These are phyloP conservation scores for Trissolcus japonicus DNA, from an alignment of 2,888 invertebrate species.

Conservation along the genomic window DNA sequence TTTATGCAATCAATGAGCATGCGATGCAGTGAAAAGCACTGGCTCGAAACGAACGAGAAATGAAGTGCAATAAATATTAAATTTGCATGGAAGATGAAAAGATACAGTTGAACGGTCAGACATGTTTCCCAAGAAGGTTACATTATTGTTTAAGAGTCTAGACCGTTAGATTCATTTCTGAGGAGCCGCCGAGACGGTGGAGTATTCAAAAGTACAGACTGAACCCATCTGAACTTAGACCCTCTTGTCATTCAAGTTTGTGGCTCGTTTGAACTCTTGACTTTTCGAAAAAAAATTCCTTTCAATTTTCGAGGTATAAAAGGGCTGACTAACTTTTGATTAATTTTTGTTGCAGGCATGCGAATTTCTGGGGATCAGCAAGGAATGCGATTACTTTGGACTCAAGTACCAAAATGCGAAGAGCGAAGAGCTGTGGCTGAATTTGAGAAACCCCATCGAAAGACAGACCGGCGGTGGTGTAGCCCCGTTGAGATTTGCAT, in stretches of 20 bases:
- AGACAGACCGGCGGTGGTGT: slow-evolving; percentile 84
- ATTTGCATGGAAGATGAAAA: slow-evolving; percentile 29
- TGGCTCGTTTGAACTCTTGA: no score
- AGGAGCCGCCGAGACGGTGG: no score
- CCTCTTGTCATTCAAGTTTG: no score
- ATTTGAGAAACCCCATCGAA: slow-evolving; percentile 88
- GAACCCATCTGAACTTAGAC: no score
- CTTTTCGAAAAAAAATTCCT: no score
- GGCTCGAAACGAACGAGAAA: slow-evolving; percentile 33
- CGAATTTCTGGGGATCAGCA: slow-evolving; percentile 87
- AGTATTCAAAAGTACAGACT: no score
- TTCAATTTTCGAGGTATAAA: no score
- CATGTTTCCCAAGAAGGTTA: neutral
- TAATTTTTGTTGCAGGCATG: slow-evolving; percentile 82
- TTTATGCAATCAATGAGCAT: slow-evolving; percentile 12
- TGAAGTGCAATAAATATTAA: slow-evolving; percentile 40
- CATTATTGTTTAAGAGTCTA: no score
- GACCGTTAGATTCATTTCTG: no score
- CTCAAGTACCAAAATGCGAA: slow-evolving; percentile 83
- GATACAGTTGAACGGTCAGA: slow-evolving; percentile 12
- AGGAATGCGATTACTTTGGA: slow-evolving; percentile 93
- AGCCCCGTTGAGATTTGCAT: slow-evolving; percentile 81
- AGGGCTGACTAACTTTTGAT: neutral
- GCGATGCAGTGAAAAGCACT: slow-evolving; percentile 11
- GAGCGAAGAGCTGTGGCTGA: slow-evolving; percentile 90